phyloP scores from a whole-genome alignment of 2,797 vertebrate species.

The Siniperca scherzeri region DNA sequence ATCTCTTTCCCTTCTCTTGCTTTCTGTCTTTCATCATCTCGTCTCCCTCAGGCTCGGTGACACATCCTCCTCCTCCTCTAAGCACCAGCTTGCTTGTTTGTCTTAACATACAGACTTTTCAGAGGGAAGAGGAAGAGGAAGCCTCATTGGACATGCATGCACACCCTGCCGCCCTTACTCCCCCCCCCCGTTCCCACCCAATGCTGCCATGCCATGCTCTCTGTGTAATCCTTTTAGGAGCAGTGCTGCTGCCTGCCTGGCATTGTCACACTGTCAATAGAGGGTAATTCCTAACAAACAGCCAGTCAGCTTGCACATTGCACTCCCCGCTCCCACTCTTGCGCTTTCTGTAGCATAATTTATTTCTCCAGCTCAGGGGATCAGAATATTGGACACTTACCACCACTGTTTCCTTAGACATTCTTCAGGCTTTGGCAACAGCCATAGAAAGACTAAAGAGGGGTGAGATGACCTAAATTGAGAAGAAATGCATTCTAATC shows the following conservation, averaged over 20 bases:
- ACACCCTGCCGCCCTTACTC: conserved; percentile 43
- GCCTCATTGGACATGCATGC: conserved; percentile 57
- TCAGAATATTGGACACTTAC: conserved; percentile 42
- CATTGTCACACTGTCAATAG: conserved; percentile 79
- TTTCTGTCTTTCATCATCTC: conserved; percentile 53
- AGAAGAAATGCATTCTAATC: conserved; percentile 47
- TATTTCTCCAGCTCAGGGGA: conserved; percentile 47
- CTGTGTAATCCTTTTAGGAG: conserved; percentile 83
- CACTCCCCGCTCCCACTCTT: conserved; percentile 40
- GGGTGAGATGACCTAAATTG: conserved; percentile 53
- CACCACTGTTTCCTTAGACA: conserved; percentile 42
- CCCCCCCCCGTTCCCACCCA: conserved; percentile 51
- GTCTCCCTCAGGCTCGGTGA: conserved; percentile 59
- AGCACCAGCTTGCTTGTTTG: conserved; percentile 54
- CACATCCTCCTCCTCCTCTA: conserved; percentile 54
- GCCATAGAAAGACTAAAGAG: conserved; percentile 22
- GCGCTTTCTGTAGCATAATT: conserved; percentile 42
- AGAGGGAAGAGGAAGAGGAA: conserved; percentile 52
- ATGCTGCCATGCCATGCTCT: conserved; percentile 65
- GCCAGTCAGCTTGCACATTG: conserved; percentile 42
- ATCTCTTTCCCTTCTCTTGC: conserved; percentile 27
- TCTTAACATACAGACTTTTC: conserved; percentile 39
- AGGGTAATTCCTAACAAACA: conserved; percentile 77
- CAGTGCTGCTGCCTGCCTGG: conserved; percentile 59
- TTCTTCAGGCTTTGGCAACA: conserved; percentile 35